A percentile compares a stretch with the other conserved stretches of the same genome.
Conservation (phyloP, 2,113 vertebrate species). For the Cygnus buccinator region DNA sequence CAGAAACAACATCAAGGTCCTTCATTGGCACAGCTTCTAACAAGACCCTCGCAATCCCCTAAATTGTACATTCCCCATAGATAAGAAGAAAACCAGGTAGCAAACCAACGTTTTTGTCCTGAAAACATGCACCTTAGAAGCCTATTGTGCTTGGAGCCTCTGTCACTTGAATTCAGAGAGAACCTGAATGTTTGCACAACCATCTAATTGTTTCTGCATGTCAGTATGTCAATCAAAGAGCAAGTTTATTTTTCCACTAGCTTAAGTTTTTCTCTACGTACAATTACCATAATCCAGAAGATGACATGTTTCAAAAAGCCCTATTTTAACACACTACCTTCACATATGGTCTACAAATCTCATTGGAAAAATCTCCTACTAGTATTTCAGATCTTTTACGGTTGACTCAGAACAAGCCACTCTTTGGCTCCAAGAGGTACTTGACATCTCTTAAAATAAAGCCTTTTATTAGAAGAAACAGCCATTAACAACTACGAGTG, state of each 20-base stretch:
- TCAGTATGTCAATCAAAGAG: constrained; percentile 39
- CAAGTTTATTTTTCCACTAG: constrained; percentile 22
- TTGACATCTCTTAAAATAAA: constrained; percentile 15
- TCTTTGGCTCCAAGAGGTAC: background rate
- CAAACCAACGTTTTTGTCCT: background rate
- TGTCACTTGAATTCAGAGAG: background rate
- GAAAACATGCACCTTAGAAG: background rate
- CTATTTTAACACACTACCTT: background rate
- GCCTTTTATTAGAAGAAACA: background rate
- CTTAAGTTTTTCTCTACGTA: background rate
- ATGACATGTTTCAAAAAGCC: background rate
- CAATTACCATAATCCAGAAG: background rate
- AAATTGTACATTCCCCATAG: background rate
- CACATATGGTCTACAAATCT: background rate
- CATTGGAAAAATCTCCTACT: background rate
- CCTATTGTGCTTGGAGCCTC: background rate
- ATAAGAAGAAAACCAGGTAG: constrained; percentile 19
- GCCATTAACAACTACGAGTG: background rate
- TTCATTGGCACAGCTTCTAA: background rate
- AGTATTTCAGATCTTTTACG: background rate
- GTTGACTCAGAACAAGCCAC: background rate
- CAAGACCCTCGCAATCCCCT: background rate
- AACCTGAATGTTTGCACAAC: constrained; percentile 55
- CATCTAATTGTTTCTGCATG: constrained; percentile 43
- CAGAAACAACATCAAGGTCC: constrained; percentile 9